phyloP scores from a whole-genome alignment of 1,140 invertebrate species.

The Eurosta solidaginis region DNA sequence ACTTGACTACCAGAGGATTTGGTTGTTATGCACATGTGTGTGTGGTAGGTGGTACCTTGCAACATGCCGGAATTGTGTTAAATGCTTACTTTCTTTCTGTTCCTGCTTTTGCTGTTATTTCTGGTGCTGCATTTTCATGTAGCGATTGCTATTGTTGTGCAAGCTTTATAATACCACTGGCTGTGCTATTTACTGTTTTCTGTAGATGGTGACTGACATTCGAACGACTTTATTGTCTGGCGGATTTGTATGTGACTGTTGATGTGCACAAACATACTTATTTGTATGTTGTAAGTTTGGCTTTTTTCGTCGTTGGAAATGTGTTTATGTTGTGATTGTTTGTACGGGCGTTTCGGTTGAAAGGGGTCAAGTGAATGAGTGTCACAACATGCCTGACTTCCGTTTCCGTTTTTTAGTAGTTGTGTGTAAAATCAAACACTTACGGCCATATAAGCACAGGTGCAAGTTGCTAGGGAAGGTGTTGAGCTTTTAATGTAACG shows the following conservation, averaged over 20 bases:
- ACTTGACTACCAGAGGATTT: neutral
- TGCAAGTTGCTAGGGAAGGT: no score
- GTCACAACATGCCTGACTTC: neutral
- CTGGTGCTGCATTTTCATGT: no score
- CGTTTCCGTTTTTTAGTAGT: neutral
- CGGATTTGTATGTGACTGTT: neutral
- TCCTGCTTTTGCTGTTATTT: neutral
- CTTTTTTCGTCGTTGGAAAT: neutral
- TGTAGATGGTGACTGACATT: conserved; percentile 10
- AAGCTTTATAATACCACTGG: neutral
- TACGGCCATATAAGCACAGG: no score
- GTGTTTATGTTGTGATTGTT: neutral
- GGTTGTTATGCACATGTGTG: neutral
- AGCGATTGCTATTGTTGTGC: neutral
- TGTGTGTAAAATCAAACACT: no score
- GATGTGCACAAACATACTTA: neutral
- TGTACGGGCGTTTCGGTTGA: neutral
- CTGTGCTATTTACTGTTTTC: neutral
- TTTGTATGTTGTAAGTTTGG: neutral
- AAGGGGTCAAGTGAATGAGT: neutral
- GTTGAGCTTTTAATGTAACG: no score
- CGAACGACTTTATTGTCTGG: conserved; percentile 3
- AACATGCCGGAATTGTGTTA: conserved; percentile 4
- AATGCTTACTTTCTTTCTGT: neutral
- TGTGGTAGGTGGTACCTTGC: conserved; percentile 17